phyloP scores from a whole-genome alignment of 2,797 vertebrate genomes.

The Danio kyathit region DNA sequence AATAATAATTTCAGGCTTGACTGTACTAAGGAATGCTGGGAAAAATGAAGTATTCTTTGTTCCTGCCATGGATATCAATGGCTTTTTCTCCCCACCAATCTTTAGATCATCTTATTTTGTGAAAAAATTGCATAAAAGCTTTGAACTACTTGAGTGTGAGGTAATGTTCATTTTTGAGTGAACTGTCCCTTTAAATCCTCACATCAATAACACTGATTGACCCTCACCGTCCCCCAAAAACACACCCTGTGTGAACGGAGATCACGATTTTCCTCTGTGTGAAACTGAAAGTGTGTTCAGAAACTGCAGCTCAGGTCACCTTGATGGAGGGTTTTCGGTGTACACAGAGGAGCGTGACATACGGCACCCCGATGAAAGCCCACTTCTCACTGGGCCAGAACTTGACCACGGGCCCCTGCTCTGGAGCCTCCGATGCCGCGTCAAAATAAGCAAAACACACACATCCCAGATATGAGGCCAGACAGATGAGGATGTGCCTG shows the following conservation, averaged over 20 bases:
- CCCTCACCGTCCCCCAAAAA: background rate
- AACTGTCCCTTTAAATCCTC: background rate
- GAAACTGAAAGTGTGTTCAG: constrained; percentile 5
- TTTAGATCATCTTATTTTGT: too few species aligned
- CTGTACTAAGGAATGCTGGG: too few species aligned
- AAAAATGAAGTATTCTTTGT: too few species aligned
- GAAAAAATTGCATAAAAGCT: too few species aligned
- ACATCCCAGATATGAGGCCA: constrained; percentile 94
- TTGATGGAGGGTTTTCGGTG: constrained; percentile 90
- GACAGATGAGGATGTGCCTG: constrained; percentile 97
- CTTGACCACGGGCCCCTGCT: constrained; percentile 94
- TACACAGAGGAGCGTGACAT: constrained; percentile 91
- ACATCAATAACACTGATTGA: background rate
- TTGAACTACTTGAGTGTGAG: too few species aligned
- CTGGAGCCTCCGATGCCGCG: constrained; percentile 92
- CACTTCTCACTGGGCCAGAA: constrained; percentile 99
- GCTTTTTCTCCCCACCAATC: too few species aligned
- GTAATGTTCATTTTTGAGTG: too few species aligned
- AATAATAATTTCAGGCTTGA: too few species aligned
- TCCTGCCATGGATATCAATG: too few species aligned
- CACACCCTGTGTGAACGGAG: background rate
- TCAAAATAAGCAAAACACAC: constrained; percentile 98
- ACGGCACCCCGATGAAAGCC: constrained; percentile 97
- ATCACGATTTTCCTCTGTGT: background rate
- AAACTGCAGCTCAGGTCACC: constrained; percentile 83